Evolutionary conservation across 2,113 vertebrate genomes (phyloP), one percentile per base, ranked within the genome.

Genomic region (Electrona antarctica): DNA sequence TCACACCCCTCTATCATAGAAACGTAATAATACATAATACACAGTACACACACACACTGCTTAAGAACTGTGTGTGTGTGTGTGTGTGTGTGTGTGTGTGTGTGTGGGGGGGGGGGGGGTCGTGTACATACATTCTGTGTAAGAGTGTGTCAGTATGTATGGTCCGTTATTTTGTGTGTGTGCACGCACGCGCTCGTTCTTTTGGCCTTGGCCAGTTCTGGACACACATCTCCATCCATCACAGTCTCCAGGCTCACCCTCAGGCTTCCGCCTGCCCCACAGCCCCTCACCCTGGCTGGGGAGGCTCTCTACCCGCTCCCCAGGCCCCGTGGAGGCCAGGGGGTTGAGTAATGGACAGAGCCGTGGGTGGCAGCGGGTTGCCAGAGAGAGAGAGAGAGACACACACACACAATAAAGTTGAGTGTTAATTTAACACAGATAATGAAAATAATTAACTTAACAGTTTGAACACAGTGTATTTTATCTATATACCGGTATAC

Each of bases 311-410:
- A 87, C 92, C 92, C 92, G 60, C 71, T 87, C 83, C 93, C 90
- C 69, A 66, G 69, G 88, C 87, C 86, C 76, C 84, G 90, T 57
- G 21, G 3, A 41, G 67, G 80, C 86, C 80, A 84, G 90, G 87
- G 93, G 94, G 85, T 91, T 95, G 93, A 85, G 92, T 92, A 92
- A 96, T 96, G 83, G 85, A 67, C 77, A 2, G 51, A 85, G 81
- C 83, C 3, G 67, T 89, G 78, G 86, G 85, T 86, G 86, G 85
- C 84, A 74, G 74, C 58, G 78, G 74, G 74, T 76, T 79, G 81
- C 21, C 21, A 21, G 21, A 21, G 21, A 21, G 21, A 21, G 21
- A 21, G 70, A 21, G n/a, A n/a, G n/a, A n/a, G n/a, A 60, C 33
- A 60, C 58, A 58, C 14, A 28, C 5, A 58, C 6, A 58, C 21